Evolutionary conservation across 2,888 invertebrate species (phyloP).

Genomic region (Euplexia lucipara): DNA sequence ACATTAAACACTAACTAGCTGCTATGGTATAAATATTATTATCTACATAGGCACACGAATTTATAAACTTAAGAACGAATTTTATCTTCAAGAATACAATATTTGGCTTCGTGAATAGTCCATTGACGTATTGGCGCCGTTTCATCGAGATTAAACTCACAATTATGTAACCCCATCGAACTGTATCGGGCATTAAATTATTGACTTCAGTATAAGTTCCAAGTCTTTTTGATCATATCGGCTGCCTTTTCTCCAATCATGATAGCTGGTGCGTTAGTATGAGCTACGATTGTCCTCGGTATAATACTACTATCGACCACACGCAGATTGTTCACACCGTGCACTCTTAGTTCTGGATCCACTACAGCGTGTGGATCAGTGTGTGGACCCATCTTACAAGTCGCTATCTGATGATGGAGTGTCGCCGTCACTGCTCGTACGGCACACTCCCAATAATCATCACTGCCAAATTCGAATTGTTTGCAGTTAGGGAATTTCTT

Average conservation of each 20-base stretch:
- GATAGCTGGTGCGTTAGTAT: constrained; percentile 93
- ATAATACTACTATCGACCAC: constrained; percentile 94
- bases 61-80: constrained; percentile 2
- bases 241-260: constrained; percentile 94
- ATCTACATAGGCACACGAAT: constrained; percentile 7
- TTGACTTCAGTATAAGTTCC: constrained; percentile 75
- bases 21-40: not conserved
- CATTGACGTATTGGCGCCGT: not conserved
- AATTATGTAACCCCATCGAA: not conserved
- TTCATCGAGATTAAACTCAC: constrained; percentile 5
- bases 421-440: constrained; percentile 91
- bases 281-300: constrained; percentile 92
- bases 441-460: constrained; percentile 93
- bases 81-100: constrained; percentile 8
- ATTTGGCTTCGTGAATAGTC: constrained; percentile 20
- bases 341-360: constrained; percentile 91
- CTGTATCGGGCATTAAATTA: not conserved
- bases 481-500: constrained; percentile 90
- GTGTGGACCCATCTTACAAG: constrained; percentile 93
- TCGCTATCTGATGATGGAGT: constrained; percentile 93
- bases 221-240: constrained; percentile 91
- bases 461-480: constrained; percentile 88
- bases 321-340: constrained; percentile 91
- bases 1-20: constrained; percentile 25
- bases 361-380: constrained; percentile 92